phyloP scores from a whole-genome alignment of 2,797 vertebrate species.

The Sardinella longiceps region DNA sequence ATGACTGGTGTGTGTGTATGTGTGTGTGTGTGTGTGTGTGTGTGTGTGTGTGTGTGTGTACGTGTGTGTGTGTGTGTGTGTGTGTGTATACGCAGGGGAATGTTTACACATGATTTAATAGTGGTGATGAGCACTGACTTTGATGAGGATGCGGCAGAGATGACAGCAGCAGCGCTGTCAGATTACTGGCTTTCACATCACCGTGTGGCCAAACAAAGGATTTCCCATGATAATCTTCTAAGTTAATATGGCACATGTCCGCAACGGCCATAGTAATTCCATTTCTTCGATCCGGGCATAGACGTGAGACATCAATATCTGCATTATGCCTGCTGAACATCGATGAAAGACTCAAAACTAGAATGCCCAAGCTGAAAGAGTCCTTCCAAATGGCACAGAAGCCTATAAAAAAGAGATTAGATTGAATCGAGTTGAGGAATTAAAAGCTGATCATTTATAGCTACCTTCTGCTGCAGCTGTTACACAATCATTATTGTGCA shows the following conservation, averaged over 20 bases:
- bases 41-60: neutral
- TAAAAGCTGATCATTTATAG: neutral
- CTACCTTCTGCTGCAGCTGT: neutral
- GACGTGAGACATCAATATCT: neutral
- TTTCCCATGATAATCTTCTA: neutral
- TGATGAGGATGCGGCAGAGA: neutral
- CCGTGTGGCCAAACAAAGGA: constrained; percentile 1
- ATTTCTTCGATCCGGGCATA: neutral
- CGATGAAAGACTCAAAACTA: neutral
- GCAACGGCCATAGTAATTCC: neutral
- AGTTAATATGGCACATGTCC: neutral
- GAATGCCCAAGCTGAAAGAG: neutral
- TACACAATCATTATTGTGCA: constrained; percentile 4
- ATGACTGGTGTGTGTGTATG: neutral
- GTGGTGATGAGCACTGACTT: constrained; percentile 12
- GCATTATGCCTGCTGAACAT: no score
- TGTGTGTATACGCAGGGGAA: constrained; percentile 7
- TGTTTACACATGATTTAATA: constrained; percentile 16
- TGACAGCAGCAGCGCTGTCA: no score
- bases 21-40: neutral
- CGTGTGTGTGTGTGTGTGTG: constrained; percentile 9
- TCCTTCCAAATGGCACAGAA: neutral
- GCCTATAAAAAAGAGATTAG: neutral
- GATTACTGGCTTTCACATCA: neutral
- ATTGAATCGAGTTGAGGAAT: neutral